A percentile compares a stretch with the other conserved stretches of the same genome.
phyloP scores from a whole-genome alignment of 2,888 invertebrate species.

The Stenoptilia bipunctidactyla region DNA sequence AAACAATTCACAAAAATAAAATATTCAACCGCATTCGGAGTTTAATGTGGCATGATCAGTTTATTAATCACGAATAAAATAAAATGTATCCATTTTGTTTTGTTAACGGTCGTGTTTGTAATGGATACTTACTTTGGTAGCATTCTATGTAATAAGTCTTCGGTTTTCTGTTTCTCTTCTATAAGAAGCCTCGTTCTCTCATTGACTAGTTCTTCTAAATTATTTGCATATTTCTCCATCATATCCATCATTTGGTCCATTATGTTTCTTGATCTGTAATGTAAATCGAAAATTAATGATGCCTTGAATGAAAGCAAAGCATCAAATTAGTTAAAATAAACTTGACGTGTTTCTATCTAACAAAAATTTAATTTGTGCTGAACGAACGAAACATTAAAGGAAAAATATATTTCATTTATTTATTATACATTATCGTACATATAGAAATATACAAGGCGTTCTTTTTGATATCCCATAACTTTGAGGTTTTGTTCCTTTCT shows the following conservation, averaged over 20 bases:
- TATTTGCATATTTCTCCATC: slow-evolving; percentile 97
- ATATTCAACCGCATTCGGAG: slow-evolving; percentile 5
- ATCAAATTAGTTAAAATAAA: neutral
- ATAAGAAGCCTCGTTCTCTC: slow-evolving; percentile 90
- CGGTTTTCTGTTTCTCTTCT: slow-evolving; percentile 93
- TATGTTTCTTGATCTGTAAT: slow-evolving; percentile 82
- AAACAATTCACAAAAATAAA: no score
- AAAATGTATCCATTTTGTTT: slow-evolving; percentile 22
- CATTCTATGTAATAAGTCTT: slow-evolving; percentile 94
- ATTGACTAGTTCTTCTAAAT: slow-evolving; percentile 93
- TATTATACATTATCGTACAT: no score
- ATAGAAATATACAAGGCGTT: no score
- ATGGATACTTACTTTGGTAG: slow-evolving; percentile 81
- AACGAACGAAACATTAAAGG: no score
- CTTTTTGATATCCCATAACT: no score
- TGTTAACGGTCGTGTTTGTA: slow-evolving; percentile 7
- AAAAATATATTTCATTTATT: no score
- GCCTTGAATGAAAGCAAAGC: no score
- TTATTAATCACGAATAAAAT: slow-evolving; percentile 7
- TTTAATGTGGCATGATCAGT: slow-evolving; percentile 20
- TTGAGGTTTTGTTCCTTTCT: no score
- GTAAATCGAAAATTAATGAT: no score
- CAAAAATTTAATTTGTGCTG: no score
- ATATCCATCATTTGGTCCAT: slow-evolving; percentile 99
- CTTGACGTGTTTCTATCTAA: neutral